These are phyloP conservation scores for Probaryconus sp. DNA, from an alignment of 1,140 invertebrate genomes.

Conservation along the genomic window DNA sequence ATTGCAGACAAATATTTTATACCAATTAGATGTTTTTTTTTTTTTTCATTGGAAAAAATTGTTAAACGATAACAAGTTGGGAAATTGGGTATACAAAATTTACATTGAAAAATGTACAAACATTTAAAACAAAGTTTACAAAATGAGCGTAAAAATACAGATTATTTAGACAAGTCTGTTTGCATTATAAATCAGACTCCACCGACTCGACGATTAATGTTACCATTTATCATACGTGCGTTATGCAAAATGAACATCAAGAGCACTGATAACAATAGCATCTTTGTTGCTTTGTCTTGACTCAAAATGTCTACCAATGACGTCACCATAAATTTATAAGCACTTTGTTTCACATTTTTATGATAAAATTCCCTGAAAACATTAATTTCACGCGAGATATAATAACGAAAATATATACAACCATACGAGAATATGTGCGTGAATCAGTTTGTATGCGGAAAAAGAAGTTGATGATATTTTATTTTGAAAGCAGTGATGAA, in stretches of 20 bases:
- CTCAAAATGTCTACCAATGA: conserved; percentile 22
- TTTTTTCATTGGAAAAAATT: too few relatives aligned
- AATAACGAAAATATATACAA: conserved; percentile 10
- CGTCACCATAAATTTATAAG: conserved; percentile 23
- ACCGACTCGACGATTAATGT: conserved; percentile 22
- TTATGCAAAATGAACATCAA: not conserved
- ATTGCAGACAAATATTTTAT: not conserved
- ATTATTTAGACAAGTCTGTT: conserved; percentile 8
- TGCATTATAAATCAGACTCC: conserved; percentile 8
- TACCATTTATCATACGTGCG: conserved; percentile 26
- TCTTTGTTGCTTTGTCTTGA: conserved; percentile 17
- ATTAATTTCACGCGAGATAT: conserved; percentile 16
- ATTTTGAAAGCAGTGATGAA: conserved; percentile 20
- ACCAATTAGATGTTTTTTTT: not conserved
- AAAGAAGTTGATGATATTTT: conserved; percentile 13
- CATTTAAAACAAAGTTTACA: not conserved
- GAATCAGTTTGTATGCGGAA: conserved; percentile 1
- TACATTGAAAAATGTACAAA: not conserved
- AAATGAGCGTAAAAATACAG: not conserved
- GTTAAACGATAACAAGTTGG: too few relatives aligned
- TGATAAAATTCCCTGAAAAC: conserved; percentile 30
- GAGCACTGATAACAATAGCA: conserved; percentile 16
- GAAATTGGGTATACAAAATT: not conserved
- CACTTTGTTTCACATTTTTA: conserved; percentile 17
- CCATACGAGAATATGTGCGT: not conserved